Conservation (phyloP, 2,113 vertebrate species). For the Neolamprologus longior region DNA sequence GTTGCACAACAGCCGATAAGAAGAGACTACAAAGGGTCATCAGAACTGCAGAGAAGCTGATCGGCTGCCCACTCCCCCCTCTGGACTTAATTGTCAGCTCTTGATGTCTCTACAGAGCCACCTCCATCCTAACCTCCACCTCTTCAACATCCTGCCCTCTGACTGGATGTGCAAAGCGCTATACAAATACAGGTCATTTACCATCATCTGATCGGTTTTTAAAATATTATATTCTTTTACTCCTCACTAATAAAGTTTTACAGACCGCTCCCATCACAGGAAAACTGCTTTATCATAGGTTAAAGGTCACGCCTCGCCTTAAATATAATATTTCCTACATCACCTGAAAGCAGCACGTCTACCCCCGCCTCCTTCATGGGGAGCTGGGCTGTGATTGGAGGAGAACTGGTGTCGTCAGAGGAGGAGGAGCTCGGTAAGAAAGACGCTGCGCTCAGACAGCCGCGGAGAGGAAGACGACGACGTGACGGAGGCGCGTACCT, state of each 20-base stretch:
- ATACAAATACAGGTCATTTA: fast-evolving
- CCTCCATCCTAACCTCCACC: background rate
- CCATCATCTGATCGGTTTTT: background rate
- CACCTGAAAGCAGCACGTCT: background rate
- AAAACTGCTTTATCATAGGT: background rate
- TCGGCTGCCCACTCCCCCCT: background rate
- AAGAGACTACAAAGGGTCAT: fast-evolving
- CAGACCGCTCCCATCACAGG: background rate
- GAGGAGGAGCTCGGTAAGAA: background rate
- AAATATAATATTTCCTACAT: background rate
- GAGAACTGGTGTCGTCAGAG: background rate
- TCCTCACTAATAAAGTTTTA: background rate
- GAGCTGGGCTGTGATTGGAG: background rate
- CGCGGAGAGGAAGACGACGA: background rate
- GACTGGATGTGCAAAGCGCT: background rate
- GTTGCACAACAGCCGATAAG: background rate
- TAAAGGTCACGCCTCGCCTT: background rate
- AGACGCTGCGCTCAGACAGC: background rate
- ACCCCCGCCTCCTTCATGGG: background rate
- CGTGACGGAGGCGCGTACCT: background rate
- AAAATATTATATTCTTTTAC: background rate
- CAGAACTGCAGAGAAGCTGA: background rate
- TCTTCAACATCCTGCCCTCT: background rate
- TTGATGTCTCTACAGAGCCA: background rate
- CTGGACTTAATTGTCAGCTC: background rate